Evolutionary conservation across 2,888 invertebrate species (phyloP).

Genomic region (Fragum sueziense): DNA sequence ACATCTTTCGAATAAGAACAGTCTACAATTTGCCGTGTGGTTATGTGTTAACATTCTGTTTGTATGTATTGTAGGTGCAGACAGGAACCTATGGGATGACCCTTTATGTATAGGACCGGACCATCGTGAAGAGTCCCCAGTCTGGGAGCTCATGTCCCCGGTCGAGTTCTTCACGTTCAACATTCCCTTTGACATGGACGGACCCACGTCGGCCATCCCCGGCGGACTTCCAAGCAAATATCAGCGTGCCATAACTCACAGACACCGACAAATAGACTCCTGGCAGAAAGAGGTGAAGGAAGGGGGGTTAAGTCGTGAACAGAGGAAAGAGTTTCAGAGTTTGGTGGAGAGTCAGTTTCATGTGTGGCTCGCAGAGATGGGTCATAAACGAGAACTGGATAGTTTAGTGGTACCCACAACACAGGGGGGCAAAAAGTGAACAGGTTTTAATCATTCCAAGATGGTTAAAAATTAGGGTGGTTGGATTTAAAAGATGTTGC

Average conservation of each 20-base stretch:
- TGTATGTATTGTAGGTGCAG: conserved; percentile 61
- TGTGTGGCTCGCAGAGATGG: conserved; percentile 79
- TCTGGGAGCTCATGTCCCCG: conserved; percentile 79
- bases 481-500: too few relatives aligned
- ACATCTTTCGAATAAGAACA: too few relatives aligned
- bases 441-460: too few relatives aligned
- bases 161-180: conserved; percentile 79
- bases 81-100: conserved; percentile 82
- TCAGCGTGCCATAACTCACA: conserved; percentile 73
- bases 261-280: conserved; percentile 77
- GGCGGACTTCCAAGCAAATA: conserved; percentile 78
- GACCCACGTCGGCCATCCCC: conserved; percentile 76
- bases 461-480: too few relatives aligned
- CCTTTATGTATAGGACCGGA: conserved; percentile 82
- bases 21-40: too few relatives aligned
- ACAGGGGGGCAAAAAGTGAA: conserved; percentile 31
- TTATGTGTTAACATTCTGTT: too few relatives aligned
- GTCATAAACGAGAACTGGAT: conserved; percentile 79
- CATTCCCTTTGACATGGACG: conserved; percentile 81
- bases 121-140: conserved; percentile 74
- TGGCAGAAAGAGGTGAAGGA: conserved; percentile 81
- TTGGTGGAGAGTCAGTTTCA: conserved; percentile 80
- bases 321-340: conserved; percentile 79
- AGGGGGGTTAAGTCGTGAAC: conserved; percentile 74
- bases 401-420: conserved; percentile 71